These are phyloP conservation scores for Neolamprologus toae DNA, from an alignment of 2,113 vertebrate species.

Conservation along the genomic window DNA sequence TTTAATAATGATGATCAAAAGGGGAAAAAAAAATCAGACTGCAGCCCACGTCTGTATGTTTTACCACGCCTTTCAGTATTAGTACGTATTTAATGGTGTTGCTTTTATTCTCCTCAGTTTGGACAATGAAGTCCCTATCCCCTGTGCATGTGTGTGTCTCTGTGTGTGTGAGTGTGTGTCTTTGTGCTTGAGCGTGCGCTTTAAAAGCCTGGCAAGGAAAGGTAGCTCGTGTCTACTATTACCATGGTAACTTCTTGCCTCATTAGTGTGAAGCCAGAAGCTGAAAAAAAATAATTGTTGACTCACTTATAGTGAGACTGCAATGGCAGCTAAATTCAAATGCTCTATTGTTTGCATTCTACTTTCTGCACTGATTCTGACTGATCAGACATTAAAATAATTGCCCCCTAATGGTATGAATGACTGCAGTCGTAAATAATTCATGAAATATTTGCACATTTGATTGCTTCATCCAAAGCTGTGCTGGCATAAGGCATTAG, in stretches of 20 bases:
- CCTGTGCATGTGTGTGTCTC: neutral
- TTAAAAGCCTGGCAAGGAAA: conserved; percentile 41
- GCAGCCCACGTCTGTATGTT: neutral
- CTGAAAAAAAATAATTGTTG: conserved; percentile 31
- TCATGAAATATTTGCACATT: conserved; percentile 20
- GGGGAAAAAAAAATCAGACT: rapidly evolving
- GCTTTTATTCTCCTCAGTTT: neutral
- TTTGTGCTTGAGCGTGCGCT: neutral
- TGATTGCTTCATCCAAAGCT: conserved; percentile 19
- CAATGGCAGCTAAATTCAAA: neutral
- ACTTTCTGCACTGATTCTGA: neutral
- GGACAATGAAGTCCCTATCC: neutral
- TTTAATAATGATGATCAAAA: neutral
- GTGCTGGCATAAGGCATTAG: conserved; percentile 17
- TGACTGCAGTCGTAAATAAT: conserved; percentile 31
- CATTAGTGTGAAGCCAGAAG: conserved; percentile 37
- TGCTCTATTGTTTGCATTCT: neutral
- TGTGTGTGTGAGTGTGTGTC: neutral
- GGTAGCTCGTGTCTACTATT: conserved; percentile 38
- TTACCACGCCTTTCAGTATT: neutral
- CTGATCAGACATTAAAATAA: conserved; percentile 29
- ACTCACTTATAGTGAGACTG: conserved; percentile 22
- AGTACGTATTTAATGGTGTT: neutral
- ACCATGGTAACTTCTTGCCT: conserved; percentile 60
- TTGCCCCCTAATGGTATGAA: neutral